A percentile compares a stretch with the other conserved stretches of the same genome.
Conservation (phyloP, 2,888 invertebrate species). For the Bombylius major region DNA sequence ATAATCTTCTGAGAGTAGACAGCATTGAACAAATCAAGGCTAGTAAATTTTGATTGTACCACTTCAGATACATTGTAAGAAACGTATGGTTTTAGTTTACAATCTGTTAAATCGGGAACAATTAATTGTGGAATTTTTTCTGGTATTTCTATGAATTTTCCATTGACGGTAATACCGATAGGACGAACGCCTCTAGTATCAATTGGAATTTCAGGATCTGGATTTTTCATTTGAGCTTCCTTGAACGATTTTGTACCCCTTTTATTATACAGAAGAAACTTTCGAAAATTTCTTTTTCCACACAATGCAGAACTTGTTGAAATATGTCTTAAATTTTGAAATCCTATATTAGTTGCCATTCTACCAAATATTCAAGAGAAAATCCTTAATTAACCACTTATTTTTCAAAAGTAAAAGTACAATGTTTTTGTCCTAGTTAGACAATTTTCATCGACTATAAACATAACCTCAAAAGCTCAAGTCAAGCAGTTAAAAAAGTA, state of each 20-base stretch:
- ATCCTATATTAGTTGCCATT: not conserved
- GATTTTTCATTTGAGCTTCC: conserved; percentile 34
- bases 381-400: no score
- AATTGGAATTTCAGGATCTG: conserved; percentile 51
- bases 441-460: no score
- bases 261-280: conserved; percentile 64
- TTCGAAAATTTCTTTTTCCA: conserved; percentile 72
- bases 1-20: conserved; percentile 69
- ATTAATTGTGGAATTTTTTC: conserved; percentile 88
- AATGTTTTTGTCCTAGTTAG: no score
- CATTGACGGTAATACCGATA: conserved; percentile 45
- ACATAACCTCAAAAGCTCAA: no score
- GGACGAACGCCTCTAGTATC: conserved; percentile 59
- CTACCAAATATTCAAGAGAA: no score
- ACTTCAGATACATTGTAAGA: conserved; percentile 71
- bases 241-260: conserved; percentile 59
- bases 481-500: no score
- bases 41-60: conserved; percentile 66
- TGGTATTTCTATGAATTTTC: conserved; percentile 50
- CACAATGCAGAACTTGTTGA: conserved; percentile 39
- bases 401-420: no score
- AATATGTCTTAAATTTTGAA: conserved; percentile 23
- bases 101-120: conserved; percentile 78
- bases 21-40: conserved; percentile 68
- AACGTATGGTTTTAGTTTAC: conserved; percentile 85